phyloP scores from a whole-genome alignment of 2,888 invertebrate genomes.

The Heliconius aoede region DNA sequence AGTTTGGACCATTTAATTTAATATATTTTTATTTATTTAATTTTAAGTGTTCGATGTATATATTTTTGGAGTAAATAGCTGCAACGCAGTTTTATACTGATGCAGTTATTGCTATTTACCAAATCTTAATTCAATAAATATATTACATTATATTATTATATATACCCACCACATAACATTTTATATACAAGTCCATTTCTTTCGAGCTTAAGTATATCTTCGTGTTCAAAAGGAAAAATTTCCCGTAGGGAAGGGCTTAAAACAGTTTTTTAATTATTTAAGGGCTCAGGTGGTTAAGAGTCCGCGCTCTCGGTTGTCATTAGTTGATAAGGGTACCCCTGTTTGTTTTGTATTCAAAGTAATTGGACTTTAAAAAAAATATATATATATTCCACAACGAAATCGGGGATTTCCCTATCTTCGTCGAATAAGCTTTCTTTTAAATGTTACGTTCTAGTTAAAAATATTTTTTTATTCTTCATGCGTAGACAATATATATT shows the following conservation, averaged over 20 bases:
- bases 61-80: too few relatives aligned
- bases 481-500: too few relatives aligned
- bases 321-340: slow-evolving; percentile 70
- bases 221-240: slow-evolving; percentile 32
- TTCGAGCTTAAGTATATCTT: slow-evolving; percentile 7
- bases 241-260: slow-evolving; percentile 41
- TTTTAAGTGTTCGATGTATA: too few relatives aligned
- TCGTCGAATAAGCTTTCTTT: slow-evolving; percentile 25
- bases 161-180: not conserved
- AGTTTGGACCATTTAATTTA: too few relatives aligned
- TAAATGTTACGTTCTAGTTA: slow-evolving; percentile 1
- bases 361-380: slow-evolving; percentile 45
- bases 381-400: slow-evolving; percentile 20
- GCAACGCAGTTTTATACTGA: too few relatives aligned
- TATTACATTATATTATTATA: too few relatives aligned
- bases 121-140: too few relatives aligned
- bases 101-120: too few relatives aligned
- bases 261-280: slow-evolving; percentile 50
- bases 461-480: too few relatives aligned
- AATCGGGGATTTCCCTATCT: slow-evolving; percentile 33
- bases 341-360: slow-evolving; percentile 61
- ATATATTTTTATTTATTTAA: too few relatives aligned
- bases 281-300: slow-evolving; percentile 49
- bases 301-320: slow-evolving; percentile 60
- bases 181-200: not conserved